These are phyloP conservation scores for Rhinichthys osculus DNA, from an alignment of 2,797 vertebrate genomes.

Conservation along the genomic window DNA sequence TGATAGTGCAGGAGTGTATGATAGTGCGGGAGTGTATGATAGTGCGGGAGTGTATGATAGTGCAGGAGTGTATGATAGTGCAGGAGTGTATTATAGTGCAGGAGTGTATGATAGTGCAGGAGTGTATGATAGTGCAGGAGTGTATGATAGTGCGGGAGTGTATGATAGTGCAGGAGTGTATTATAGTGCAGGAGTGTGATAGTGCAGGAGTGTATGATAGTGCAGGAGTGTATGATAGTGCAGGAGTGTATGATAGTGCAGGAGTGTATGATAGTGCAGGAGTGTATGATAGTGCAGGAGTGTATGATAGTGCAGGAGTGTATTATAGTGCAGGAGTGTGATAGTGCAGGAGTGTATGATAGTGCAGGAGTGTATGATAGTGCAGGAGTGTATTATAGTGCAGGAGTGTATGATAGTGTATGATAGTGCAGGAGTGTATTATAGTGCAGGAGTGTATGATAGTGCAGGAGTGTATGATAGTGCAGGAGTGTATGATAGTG, in stretches of 20 bases:
- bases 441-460: neutral
- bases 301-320: neutral
- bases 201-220: neutral
- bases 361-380: neutral
- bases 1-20: too few relatives aligned
- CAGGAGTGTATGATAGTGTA: neutral
- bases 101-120: too few relatives aligned
- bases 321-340: neutral
- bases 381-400: neutral
- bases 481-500: neutral
- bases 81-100: too few relatives aligned
- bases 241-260: neutral
- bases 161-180: too few relatives aligned
- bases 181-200: too few relatives aligned
- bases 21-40: too few relatives aligned
- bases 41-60: too few relatives aligned
- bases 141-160: too few relatives aligned
- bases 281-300: neutral
- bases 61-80: too few relatives aligned
- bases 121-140: too few relatives aligned
- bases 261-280: too few relatives aligned
- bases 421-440: neutral
- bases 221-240: neutral
- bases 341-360: neutral
- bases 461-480: neutral